Conservation (phyloP, 2,888 invertebrate species). For the Aporophyla nigra region DNA sequence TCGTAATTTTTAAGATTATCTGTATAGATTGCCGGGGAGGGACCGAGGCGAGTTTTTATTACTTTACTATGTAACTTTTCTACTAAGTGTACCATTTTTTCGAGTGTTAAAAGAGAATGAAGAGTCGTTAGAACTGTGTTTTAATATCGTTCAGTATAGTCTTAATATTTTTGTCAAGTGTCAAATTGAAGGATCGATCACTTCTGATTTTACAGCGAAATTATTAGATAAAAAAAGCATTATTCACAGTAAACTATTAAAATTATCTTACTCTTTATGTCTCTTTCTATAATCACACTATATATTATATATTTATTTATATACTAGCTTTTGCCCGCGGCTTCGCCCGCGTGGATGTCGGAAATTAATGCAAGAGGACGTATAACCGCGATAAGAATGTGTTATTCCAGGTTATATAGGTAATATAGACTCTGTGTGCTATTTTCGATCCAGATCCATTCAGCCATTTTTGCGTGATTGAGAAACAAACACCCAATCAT, state of each 20-base stretch:
- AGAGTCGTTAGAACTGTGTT: neutral
- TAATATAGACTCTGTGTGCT: no score
- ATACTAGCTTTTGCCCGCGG: no score
- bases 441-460: no score
- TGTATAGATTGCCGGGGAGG: slow-evolving; percentile 2
- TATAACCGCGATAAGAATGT: no score
- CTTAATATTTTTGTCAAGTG: neutral
- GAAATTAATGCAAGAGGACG: no score
- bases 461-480: no score
- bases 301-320: no score
- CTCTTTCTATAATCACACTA: no score
- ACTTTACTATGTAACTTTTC: slow-evolving; percentile 10
- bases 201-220: neutral
- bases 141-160: neutral
- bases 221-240: neutral
- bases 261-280: neutral
- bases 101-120: neutral
- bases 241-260: neutral
- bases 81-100: slow-evolving; percentile 1
- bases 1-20: slow-evolving; percentile 43
- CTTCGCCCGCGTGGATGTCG: no score
- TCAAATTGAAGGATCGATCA: neutral
- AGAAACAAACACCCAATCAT: no score
- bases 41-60: slow-evolving; percentile 21
- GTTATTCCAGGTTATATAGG: no score